A percentile compares a stretch with the other conserved stretches of the same genome.
phyloP scores from a whole-genome alignment of 2,113 vertebrate species.

The Paralichthys olivaceus region DNA sequence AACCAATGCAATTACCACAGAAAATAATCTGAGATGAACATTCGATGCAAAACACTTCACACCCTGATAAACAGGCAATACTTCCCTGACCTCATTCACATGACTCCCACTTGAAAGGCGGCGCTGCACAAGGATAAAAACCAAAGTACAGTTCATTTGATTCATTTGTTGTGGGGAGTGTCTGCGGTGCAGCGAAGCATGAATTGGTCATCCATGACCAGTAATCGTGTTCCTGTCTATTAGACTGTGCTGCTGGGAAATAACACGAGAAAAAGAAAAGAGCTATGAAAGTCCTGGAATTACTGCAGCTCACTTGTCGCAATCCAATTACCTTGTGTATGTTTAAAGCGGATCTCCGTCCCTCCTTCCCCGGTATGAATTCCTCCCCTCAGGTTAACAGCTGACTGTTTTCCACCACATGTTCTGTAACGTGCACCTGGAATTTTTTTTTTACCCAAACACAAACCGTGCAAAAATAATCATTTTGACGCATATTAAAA shows the following conservation, averaged over 20 bases:
- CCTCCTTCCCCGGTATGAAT: conserved; percentile 46
- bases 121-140: conserved; percentile 26
- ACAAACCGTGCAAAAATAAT: conserved; percentile 18
- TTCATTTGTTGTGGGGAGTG: conserved; percentile 32
- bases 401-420: conserved; percentile 63
- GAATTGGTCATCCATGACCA: conserved; percentile 64
- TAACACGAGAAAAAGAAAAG: conserved; percentile 60
- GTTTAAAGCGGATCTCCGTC: conserved; percentile 60
- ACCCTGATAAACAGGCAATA: not conserved
- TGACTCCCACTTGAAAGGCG: conserved; percentile 5
- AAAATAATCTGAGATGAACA: not conserved
- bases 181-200: conserved; percentile 50
- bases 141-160: conserved; percentile 18
- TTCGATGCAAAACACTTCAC: not conserved
- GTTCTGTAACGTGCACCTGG: conserved; percentile 40
- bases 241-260: conserved; percentile 60
- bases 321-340: conserved; percentile 76
- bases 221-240: conserved; percentile 57
- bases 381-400: conserved; percentile 64
- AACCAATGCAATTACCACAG: not conserved
- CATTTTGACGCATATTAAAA: conserved; percentile 50
- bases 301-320: conserved; percentile 66
- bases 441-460: conserved; percentile 24
- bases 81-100: conserved; percentile 8
- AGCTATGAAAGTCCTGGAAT: conserved; percentile 67